A percentile compares a stretch with the other conserved stretches of the same genome.
Conservation (phyloP, 2,113 vertebrate species). For the Heliornis fulica region DNA sequence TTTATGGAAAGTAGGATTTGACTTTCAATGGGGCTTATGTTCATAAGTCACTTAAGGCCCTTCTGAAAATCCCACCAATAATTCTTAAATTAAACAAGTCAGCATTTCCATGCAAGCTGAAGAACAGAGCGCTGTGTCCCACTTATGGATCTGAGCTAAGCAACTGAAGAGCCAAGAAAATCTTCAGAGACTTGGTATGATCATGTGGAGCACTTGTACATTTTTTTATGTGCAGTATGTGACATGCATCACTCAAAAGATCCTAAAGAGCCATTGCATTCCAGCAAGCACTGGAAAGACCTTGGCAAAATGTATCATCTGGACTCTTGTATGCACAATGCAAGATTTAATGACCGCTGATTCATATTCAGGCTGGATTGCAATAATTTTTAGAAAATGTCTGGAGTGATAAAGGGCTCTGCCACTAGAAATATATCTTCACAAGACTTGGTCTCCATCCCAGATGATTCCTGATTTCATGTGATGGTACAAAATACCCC, state of each 20-base stretch:
- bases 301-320: slow-evolving; percentile 32
- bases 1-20: slow-evolving; percentile 53
- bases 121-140: slow-evolving; percentile 6
- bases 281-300: slow-evolving; percentile 10
- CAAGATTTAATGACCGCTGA: slow-evolving; percentile 49
- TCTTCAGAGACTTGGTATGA: slow-evolving; percentile 26
- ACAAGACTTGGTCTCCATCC: background rate
- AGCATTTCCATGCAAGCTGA: slow-evolving; percentile 41
- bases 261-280: background rate
- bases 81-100: slow-evolving; percentile 62
- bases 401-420: slow-evolving; percentile 26
- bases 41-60: slow-evolving; percentile 62
- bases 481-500: slow-evolving; percentile 2
- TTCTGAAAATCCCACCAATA: slow-evolving; percentile 63
- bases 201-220: background rate
- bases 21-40: slow-evolving; percentile 61
- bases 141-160: slow-evolving; percentile 38
- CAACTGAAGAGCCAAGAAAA: slow-evolving; percentile 40
- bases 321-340: background rate
- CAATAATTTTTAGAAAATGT: slow-evolving; percentile 35
- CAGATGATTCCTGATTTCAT: background rate
- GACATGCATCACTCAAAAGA: slow-evolving; percentile 26
- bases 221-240: background rate
- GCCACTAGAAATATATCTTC: slow-evolving; percentile 5
- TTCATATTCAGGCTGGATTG: slow-evolving; percentile 20